Conservation (phyloP, 2,797 vertebrate genomes). For the Pelobates cultripes region DNA sequence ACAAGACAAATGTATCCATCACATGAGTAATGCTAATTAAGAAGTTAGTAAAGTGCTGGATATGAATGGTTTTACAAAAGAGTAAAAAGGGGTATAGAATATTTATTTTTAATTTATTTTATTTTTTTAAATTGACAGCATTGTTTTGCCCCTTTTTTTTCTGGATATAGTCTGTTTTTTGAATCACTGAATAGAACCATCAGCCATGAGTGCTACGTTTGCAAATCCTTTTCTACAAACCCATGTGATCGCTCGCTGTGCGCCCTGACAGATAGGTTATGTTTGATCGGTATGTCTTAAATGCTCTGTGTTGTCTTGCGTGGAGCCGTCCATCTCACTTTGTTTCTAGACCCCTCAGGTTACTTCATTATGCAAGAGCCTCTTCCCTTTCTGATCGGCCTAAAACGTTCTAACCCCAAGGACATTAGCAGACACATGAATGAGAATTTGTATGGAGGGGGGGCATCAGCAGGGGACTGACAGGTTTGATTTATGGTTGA, state of each 20-base stretch:
- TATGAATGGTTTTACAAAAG: too few species aligned
- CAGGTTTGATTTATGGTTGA: constrained; percentile 54
- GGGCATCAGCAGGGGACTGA: constrained; percentile 49
- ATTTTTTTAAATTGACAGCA: not conserved
- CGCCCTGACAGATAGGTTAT: constrained; percentile 38
- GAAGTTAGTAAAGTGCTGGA: too few species aligned
- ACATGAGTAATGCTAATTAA: too few species aligned
- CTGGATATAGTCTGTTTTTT: not conserved
- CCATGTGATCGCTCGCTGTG: constrained; percentile 30
- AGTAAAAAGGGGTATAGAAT: too few species aligned
- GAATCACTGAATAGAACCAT: constrained; percentile 8
- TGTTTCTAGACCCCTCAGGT: constrained; percentile 48
- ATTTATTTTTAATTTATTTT: too few species aligned
- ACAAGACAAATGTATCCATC: too few species aligned
- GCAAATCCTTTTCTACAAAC: constrained; percentile 41
- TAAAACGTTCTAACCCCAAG: constrained; percentile 47
- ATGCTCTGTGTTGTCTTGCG: constrained; percentile 39
- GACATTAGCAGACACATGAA: constrained; percentile 51
- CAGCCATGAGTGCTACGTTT: constrained; percentile 40
- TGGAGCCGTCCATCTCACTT: constrained; percentile 31
- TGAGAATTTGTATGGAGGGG: constrained; percentile 38
- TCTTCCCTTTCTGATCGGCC: constrained; percentile 48
- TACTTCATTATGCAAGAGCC: constrained; percentile 46
- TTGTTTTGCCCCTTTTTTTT: not conserved
- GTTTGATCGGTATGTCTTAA: constrained; percentile 34